Evolutionary conservation across 2,888 invertebrate species (phyloP).

Genomic region (Dorcus parallelipipedus): DNA sequence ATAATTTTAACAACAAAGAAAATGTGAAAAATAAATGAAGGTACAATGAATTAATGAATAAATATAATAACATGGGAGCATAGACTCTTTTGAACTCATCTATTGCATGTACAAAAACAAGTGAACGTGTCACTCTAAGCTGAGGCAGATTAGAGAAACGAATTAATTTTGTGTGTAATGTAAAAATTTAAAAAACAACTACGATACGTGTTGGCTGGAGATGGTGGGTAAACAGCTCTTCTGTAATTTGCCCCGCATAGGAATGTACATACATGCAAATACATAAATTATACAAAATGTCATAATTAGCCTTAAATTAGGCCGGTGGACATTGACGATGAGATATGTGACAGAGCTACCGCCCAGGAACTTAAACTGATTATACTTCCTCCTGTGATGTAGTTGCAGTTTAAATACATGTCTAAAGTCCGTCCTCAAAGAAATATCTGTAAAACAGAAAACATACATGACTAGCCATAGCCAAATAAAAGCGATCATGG

Average conservation of each 20-base stretch:
- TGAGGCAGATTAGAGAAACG: constrained; percentile 36
- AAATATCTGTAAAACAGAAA: constrained; percentile 53
- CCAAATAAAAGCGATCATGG: constrained; percentile 30
- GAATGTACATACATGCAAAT: constrained; percentile 44
- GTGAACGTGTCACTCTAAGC: constrained; percentile 36
- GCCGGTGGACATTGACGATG: constrained; percentile 40
- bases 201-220: constrained; percentile 31
- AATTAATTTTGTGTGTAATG: constrained; percentile 27
- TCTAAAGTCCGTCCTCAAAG: constrained; percentile 45
- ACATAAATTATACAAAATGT: constrained; percentile 33
- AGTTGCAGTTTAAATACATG: constrained; percentile 21
- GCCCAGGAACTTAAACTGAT: constrained; percentile 4
- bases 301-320: constrained; percentile 44
- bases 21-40: constrained; percentile 25
- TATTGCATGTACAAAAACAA: constrained; percentile 40
- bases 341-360: constrained; percentile 12
- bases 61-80: constrained; percentile 27
- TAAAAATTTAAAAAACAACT: constrained; percentile 40
- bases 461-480: constrained; percentile 47
- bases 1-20: constrained; percentile 19
- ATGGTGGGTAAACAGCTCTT: constrained; percentile 21
- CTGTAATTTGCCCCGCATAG: constrained; percentile 37
- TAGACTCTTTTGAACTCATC: constrained; percentile 14
- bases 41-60: constrained; percentile 25
- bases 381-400: constrained; percentile 14